Evolutionary conservation across 1,140 invertebrate species (phyloP).

Genomic region (Paraescarpia echinospica): DNA sequence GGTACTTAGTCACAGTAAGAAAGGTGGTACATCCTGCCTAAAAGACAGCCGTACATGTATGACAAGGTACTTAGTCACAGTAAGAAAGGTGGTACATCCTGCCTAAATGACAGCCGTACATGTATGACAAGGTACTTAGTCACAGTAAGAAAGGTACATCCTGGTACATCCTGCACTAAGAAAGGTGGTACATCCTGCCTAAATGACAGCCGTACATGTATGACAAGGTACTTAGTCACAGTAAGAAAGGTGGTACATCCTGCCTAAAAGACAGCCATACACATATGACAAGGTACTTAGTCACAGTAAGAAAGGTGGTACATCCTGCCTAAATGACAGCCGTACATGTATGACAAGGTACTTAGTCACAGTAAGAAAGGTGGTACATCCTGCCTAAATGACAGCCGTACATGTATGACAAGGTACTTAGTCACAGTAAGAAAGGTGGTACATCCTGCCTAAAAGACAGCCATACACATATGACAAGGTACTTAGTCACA

Average conservation of each 20-base stretch:
- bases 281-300: too few relatives aligned
- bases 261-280: constrained; percentile 31
- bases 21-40: constrained; percentile 34
- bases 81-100: constrained; percentile 33
- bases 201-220: constrained; percentile 40
- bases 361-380: constrained; percentile 19
- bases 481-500: not conserved
- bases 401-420: too few relatives aligned
- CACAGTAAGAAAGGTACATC: too few relatives aligned
- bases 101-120: too few relatives aligned
- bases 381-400: constrained; percentile 32
- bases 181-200: constrained; percentile 33
- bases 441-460: constrained; percentile 33
- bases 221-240: constrained; percentile 39
- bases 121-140: too few relatives aligned
- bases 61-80: constrained; percentile 39
- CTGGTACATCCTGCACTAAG: too few relatives aligned
- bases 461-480: too few relatives aligned
- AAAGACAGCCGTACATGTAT: constrained; percentile 42
- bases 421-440: constrained; percentile 20
- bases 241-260: constrained; percentile 33
- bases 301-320: constrained; percentile 31
- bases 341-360: too few relatives aligned
- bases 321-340: too few relatives aligned
- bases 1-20: constrained; percentile 32